Percentiles rank a stretch among this genome's conserved stretches.
These are phyloP conservation scores for Scaptomyza flava DNA, from an alignment of 2,888 invertebrate genomes.

Conservation along the genomic window DNA sequence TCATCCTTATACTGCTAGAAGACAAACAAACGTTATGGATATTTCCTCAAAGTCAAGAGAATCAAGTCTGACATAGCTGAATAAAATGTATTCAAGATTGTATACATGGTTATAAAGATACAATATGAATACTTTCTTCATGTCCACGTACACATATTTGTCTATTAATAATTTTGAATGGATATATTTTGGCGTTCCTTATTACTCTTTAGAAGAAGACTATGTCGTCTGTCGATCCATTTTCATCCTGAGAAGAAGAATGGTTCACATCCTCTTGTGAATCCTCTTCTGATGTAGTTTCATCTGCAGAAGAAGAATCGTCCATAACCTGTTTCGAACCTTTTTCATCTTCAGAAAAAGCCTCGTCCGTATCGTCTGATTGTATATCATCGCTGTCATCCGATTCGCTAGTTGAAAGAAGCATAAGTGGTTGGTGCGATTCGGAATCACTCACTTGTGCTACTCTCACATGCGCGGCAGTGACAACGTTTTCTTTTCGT, in stretches of 20 bases:
- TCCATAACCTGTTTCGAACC: neutral
- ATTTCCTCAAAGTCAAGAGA: too few relatives aligned
- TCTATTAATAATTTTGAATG: too few relatives aligned
- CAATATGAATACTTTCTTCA: too few relatives aligned
- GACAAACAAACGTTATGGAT: too few relatives aligned
- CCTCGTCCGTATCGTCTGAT: neutral
- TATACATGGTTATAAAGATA: too few relatives aligned
- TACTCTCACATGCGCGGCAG: constrained; percentile 15
- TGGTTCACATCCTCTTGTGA: neutral
- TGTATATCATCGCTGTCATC: too few relatives aligned
- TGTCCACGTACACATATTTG: too few relatives aligned
- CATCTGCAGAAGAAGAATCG: neutral
- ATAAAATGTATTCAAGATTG: too few relatives aligned
- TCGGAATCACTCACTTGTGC: constrained; percentile 17
- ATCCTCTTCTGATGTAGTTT: neutral
- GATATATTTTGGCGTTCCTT: too few relatives aligned
- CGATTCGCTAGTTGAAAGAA: neutral
- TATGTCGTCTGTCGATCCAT: neutral
- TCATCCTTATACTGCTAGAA: too few relatives aligned
- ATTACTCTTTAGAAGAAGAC: neutral
- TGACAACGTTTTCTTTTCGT: constrained; percentile 8
- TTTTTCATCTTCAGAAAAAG: neutral
- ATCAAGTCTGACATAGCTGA: too few relatives aligned
- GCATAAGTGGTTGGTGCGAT: neutral
- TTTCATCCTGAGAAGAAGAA: neutral